A percentile compares a stretch with the other conserved stretches of the same genome.
These are phyloP conservation scores for Gorsachius goisagi DNA, from an alignment of 2,113 vertebrate species.

Conservation along the genomic window DNA sequence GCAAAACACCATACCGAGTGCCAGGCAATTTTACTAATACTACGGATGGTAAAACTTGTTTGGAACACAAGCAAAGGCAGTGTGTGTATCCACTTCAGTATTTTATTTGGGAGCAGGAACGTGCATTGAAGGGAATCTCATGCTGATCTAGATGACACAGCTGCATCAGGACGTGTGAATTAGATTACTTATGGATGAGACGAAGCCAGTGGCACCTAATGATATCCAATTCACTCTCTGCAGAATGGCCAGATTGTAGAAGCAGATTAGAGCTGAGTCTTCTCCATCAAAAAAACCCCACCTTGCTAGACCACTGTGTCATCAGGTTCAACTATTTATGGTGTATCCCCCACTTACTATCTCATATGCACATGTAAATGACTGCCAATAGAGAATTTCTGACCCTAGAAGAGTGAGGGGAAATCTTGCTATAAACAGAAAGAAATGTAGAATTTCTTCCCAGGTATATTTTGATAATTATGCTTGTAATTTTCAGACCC, in stretches of 20 bases:
- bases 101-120: not conserved
- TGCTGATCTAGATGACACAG: not conserved
- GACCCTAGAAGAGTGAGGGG: not conserved
- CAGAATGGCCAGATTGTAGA: not conserved
- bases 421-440: not conserved
- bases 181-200: not conserved
- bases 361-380: not conserved
- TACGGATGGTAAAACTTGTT: not conserved
- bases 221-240: not conserved
- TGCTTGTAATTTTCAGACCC: not conserved
- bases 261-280: not conserved
- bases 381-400: not conserved
- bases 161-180: not conserved
- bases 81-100: not conserved
- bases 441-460: not conserved
- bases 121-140: not conserved
- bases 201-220: not conserved
- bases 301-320: not conserved
- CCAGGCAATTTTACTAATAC: not conserved
- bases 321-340: not conserved
- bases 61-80: not conserved
- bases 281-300: not conserved
- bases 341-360: not conserved
- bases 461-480: not conserved
- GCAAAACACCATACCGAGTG: not conserved